phyloP scores from a whole-genome alignment of 2,888 invertebrate genomes.

The Strigamia crassipes region DNA sequence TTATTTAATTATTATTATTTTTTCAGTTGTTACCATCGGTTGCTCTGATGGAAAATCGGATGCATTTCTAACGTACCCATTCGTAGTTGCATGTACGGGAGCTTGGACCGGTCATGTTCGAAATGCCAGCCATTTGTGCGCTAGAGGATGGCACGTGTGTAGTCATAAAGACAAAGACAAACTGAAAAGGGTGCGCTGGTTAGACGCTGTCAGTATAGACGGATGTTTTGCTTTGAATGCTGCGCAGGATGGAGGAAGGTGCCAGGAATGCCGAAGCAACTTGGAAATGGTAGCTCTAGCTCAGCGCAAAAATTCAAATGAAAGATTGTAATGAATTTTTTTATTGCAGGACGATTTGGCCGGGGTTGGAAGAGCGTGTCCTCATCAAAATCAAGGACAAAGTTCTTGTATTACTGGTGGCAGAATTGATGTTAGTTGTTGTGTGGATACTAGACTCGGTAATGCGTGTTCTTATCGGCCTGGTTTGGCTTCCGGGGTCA shows the following conservation, averaged over 20 bases:
- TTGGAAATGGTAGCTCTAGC: not conserved
- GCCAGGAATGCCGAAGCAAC: not conserved
- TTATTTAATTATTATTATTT: not conserved
- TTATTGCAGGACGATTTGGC: not conserved
- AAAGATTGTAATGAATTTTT: not conserved
- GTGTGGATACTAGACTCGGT: not conserved
- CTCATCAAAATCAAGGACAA: not conserved
- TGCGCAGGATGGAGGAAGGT: not conserved
- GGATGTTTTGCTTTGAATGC: conserved; percentile 1
- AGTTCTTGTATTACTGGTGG: not conserved
- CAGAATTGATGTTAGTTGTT: conserved; percentile 7
- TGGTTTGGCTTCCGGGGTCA: conserved; percentile 2
- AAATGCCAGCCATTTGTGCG: not conserved
- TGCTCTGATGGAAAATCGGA: not conserved
- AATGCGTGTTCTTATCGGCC: not conserved
- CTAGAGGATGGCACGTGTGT: conserved; percentile 3
- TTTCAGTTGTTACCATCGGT: not conserved
- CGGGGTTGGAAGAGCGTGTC: not conserved
- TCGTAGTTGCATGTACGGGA: not conserved
- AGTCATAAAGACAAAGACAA: not conserved
- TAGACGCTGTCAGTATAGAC: not conserved
- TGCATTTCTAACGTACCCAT: not conserved
- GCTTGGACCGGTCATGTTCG: not conserved
- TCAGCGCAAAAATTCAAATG: not conserved
- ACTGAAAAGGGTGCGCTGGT: not conserved